A percentile compares a stretch with the other conserved stretches of the same genome.
phyloP scores from a whole-genome alignment of 1,140 invertebrate species.

The Drosophila repletoides region DNA sequence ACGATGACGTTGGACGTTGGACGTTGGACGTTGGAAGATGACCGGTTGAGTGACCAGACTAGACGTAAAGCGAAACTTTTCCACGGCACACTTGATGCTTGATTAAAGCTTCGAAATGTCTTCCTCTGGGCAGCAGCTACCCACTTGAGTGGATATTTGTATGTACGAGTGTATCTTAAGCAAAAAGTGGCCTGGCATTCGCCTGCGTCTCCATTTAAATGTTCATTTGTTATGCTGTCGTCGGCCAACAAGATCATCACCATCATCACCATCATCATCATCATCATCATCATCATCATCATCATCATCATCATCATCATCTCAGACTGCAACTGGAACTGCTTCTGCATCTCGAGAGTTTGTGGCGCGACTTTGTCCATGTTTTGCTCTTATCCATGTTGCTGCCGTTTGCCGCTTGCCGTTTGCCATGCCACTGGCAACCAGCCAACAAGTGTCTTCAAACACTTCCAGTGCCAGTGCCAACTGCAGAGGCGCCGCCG shows the following conservation, averaged over 20 bases:
- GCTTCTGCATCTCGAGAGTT: slow-evolving; percentile 7
- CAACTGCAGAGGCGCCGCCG: slow-evolving; percentile 49
- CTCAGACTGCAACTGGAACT: slow-evolving; percentile 6
- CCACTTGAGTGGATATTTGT: slow-evolving; percentile 28
- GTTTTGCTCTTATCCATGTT: slow-evolving; percentile 19
- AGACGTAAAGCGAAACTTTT: slow-evolving; percentile 36
- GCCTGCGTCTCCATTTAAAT: slow-evolving; percentile 73
- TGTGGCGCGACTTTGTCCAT: slow-evolving; percentile 16
- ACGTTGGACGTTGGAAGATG: slow-evolving; percentile 14
- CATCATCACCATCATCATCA: slow-evolving; percentile 48
- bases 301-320: slow-evolving; percentile 48
- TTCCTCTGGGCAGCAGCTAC: slow-evolving; percentile 35
- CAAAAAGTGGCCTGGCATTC: slow-evolving; percentile 25
- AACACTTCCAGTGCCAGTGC: slow-evolving; percentile 59
- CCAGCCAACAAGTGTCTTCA: slow-evolving; percentile 76
- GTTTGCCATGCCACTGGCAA: slow-evolving; percentile 40
- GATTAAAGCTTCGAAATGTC: slow-evolving; percentile 63
- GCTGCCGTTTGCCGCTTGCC: background rate
- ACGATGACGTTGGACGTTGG: slow-evolving; percentile 30
- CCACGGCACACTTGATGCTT: slow-evolving; percentile 55
- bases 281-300: slow-evolving; percentile 20
- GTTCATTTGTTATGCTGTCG: slow-evolving; percentile 79
- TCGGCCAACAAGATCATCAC: slow-evolving; percentile 39
- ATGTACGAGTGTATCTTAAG: background rate
- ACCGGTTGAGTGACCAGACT: slow-evolving; percentile 44